Base-by-base conservation (phyloP, 1,140 invertebrate genomes). In the Megathymus violae region DNA sequence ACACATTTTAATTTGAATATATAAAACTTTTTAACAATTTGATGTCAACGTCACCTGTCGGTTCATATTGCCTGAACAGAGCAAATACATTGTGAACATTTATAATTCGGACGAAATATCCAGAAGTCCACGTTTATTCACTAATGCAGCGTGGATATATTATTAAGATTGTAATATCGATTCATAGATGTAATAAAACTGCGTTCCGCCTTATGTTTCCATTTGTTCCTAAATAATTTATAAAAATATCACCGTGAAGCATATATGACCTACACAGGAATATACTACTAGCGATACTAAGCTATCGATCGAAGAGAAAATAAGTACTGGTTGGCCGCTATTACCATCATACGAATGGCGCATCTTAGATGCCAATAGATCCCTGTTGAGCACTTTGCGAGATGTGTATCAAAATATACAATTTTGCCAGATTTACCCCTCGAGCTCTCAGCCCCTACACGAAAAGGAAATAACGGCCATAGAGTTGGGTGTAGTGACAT, bases 341-440 rank as follows among this genome's bases (percentile, higher is more conserved):
- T 90, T 82, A 71, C 82, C 88, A 73, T 76, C 67, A 62, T 62
- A 19, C 61, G 46, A 38, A 59, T 64, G 62, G 25, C 38, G 22
- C 13, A 62, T 59, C 31, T 48, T 38, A 54, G 71, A 56, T 72
- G 74, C 77, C 72, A 81, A 85, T 82, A 48, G 48, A 65, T 48
- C 66, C 43, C 60, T 63, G 59, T 44, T 56, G 64, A 69, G 70
- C 74, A 76, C 69, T 71, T 73, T 71, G 47, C 59, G 62, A 74
- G 66, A 72, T 64, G 46, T 58, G 62, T 71, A 68, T n/a, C 44
- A 16, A 48, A 61, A 54, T 27, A 64, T 64, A 71, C n/a, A 86
- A 88, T 90, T 90, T 90, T 85, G 85, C 85, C 85, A 88, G 83
- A 88, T 90, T 85, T 88, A 88, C 85, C 85, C 69, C 61, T 69